Percentiles rank a stretch among this genome's conserved stretches.
These are phyloP conservation scores for Tor tambroides DNA, from an alignment of 2,113 vertebrate genomes.

Conservation along the genomic window DNA sequence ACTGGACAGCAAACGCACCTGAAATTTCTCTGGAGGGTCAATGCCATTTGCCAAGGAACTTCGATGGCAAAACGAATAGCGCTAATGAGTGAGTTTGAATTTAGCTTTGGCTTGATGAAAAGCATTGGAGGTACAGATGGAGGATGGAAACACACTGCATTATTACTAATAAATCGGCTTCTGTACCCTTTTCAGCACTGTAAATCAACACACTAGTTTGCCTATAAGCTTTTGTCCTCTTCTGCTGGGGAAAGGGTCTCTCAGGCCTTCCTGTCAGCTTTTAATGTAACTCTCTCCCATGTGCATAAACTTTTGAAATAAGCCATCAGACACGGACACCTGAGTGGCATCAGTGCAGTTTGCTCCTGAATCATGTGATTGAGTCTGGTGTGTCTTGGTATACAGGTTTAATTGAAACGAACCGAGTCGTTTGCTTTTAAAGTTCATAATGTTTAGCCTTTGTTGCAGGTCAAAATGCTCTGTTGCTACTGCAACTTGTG, in stretches of 20 bases:
- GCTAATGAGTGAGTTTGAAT: slow-evolving; percentile 34
- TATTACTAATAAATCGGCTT: slow-evolving; percentile 75
- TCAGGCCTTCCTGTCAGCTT: slow-evolving; percentile 36
- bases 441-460: slow-evolving; percentile 32
- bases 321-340: slow-evolving; percentile 25
- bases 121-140: slow-evolving; percentile 38
- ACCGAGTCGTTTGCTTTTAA: slow-evolving; percentile 37
- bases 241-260: slow-evolving; percentile 61
- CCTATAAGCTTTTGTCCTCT: slow-evolving; percentile 73
- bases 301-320: slow-evolving; percentile 52
- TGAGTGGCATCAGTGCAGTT: slow-evolving; percentile 15
- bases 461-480: slow-evolving; percentile 13
- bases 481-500: slow-evolving; percentile 13
- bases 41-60: slow-evolving; percentile 42
- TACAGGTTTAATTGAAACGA: not conserved
- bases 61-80: slow-evolving; percentile 12
- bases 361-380: slow-evolving; percentile 34
- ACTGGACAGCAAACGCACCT: slow-evolving; percentile 48
- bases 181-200: slow-evolving; percentile 79
- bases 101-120: slow-evolving; percentile 22
- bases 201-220: slow-evolving; percentile 78
- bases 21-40: slow-evolving; percentile 41
- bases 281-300: slow-evolving; percentile 38
- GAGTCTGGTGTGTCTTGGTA: slow-evolving; percentile 18
- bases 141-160: slow-evolving; percentile 72